Conservation (phyloP, 2,888 invertebrate species). For the Zaprionus bogoriensis region DNA sequence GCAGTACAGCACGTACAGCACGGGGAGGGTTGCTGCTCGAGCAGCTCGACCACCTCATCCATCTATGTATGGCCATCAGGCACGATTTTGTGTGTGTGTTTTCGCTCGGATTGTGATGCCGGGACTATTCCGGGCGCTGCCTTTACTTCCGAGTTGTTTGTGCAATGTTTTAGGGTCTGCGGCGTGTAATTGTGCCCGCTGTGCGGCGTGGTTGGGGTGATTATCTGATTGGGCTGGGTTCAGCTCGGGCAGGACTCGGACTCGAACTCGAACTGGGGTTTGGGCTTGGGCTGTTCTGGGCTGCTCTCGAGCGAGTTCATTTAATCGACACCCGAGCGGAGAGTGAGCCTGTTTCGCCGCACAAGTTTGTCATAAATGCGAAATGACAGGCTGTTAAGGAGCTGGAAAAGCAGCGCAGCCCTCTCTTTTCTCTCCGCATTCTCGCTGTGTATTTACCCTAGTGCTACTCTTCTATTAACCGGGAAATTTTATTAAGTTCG, state of each 20-base stretch:
- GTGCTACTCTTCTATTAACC: not conserved
- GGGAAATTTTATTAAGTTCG: not conserved
- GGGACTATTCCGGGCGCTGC: constrained; percentile 12
- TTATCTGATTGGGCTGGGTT: constrained; percentile 56
- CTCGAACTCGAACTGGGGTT: not conserved
- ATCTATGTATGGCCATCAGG: constrained; percentile 74
- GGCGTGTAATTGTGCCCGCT: constrained; percentile 75
- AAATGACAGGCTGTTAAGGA: constrained; percentile 52
- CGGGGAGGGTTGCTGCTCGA: constrained; percentile 56
- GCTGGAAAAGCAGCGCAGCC: not conserved
- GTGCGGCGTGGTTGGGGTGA: constrained; percentile 45
- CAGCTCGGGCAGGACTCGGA: not conserved
- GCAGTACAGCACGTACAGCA: not conserved
- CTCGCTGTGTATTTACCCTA: too few species aligned
- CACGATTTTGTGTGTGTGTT: constrained; percentile 53
- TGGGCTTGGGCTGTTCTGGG: constrained; percentile 4
- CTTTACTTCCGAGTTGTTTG: constrained; percentile 41
- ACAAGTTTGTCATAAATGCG: constrained; percentile 65
- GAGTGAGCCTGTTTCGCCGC: constrained; percentile 37
- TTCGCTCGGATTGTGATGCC: too few species aligned
- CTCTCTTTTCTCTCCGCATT: too few species aligned
- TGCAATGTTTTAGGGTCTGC: constrained; percentile 67
- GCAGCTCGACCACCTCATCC: constrained; percentile 27
- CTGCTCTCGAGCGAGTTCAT: constrained; percentile 53
- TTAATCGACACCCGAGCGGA: constrained; percentile 74